Evolutionary conservation across 2,888 invertebrate genomes (phyloP).

Genomic region (Pomacea canaliculata): DNA sequence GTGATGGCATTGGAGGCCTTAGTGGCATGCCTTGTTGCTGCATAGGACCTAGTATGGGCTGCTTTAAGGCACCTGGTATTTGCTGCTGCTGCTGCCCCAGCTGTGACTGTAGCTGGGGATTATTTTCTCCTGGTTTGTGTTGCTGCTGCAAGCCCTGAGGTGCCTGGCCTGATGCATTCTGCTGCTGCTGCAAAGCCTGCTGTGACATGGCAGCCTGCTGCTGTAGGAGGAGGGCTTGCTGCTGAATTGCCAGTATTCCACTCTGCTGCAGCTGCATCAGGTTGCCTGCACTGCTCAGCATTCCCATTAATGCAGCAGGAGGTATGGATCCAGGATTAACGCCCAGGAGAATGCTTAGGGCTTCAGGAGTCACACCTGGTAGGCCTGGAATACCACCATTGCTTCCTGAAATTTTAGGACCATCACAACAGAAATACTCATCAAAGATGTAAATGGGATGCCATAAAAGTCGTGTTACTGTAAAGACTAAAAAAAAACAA

Average conservation of each 20-base stretch:
- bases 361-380: conserved; percentile 12
- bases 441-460: too few species aligned
- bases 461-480: too few species aligned
- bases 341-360: conserved; percentile 13
- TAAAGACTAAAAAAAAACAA: too few species aligned
- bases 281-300: conserved; percentile 12
- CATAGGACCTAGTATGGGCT: not conserved
- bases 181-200: conserved; percentile 13
- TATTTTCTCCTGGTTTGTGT: not conserved
- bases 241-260: conserved; percentile 24
- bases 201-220: conserved; percentile 19
- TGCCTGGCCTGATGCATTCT: not conserved
- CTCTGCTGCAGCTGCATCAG: conserved; percentile 8
- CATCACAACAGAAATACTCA: too few species aligned
- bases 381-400: conserved; percentile 21
- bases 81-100: not conserved
- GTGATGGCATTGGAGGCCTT: not conserved
- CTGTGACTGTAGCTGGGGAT: not conserved
- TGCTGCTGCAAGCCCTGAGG: not conserved
- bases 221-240: conserved; percentile 25
- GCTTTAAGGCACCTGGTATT: not conserved
- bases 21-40: not conserved
- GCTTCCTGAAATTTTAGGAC: not conserved
- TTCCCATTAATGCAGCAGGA: conserved; percentile 12
- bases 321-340: conserved; percentile 15